Conservation (phyloP, 1,140 invertebrate genomes). For the Cydia strobilella region DNA sequence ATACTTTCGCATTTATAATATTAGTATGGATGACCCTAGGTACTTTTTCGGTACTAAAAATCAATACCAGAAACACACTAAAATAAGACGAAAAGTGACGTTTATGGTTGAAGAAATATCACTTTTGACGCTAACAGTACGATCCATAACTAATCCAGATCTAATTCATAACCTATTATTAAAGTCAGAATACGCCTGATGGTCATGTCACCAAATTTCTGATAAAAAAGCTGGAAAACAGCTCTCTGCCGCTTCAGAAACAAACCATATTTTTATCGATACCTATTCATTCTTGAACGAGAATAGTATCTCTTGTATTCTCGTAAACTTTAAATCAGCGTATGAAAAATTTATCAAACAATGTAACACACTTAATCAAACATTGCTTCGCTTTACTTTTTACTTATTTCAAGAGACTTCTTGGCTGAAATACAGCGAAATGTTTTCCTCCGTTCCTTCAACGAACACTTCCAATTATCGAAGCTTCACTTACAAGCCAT, state of each 20-base stretch:
- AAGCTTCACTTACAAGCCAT: not conserved
- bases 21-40: too few relatives aligned
- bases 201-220: not conserved
- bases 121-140: too few relatives aligned
- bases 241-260: not conserved
- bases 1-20: too few relatives aligned
- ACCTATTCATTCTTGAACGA: not conserved
- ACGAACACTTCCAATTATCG: conserved; percentile 29
- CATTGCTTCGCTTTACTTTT: conserved; percentile 6
- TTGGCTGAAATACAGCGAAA: conserved; percentile 17
- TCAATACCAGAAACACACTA: too few relatives aligned
- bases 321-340: not conserved
- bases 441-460: conserved; percentile 2
- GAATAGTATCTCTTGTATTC: not conserved
- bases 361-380: conserved; percentile 17
- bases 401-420: conserved; percentile 18
- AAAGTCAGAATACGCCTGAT: too few relatives aligned
- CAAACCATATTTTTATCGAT: not conserved
- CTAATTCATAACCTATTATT: too few relatives aligned
- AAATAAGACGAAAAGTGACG: too few relatives aligned
- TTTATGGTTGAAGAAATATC: too few relatives aligned
- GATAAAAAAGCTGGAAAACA: not conserved
- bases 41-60: too few relatives aligned
- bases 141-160: too few relatives aligned
- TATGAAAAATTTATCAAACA: conserved; percentile 5